Evolutionary conservation across 2,113 vertebrate species (phyloP).

Genomic region (Syngnathus floridae): DNA sequence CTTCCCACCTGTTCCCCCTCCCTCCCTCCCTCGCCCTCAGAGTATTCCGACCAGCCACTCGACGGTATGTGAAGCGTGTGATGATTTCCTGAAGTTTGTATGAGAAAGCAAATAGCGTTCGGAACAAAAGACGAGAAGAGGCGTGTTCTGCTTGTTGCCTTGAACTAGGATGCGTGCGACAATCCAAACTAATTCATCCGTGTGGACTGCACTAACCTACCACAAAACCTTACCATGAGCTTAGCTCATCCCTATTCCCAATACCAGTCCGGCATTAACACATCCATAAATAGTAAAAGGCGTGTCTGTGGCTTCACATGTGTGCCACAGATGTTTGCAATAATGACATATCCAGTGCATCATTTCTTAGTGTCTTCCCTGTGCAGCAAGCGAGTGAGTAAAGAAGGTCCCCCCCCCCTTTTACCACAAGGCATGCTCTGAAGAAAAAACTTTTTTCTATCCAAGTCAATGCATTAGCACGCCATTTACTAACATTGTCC

Average conservation of each 20-base stretch:
- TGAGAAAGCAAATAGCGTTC: slow-evolving; percentile 22
- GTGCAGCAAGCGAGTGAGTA: background rate
- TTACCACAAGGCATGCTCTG: slow-evolving; percentile 43
- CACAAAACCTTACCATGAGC: background rate
- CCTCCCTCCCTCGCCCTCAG: slow-evolving; percentile 29
- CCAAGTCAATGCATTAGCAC: slow-evolving; percentile 33
- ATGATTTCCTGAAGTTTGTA: slow-evolving; percentile 38
- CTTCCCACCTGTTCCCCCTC: slow-evolving; percentile 11
- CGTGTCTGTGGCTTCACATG: background rate
- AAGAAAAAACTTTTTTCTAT: slow-evolving; percentile 4
- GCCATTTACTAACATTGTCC: slow-evolving; percentile 41
- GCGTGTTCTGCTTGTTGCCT: slow-evolving; percentile 40
- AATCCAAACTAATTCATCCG: slow-evolving; percentile 17
- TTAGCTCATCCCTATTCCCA: background rate
- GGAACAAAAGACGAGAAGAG: slow-evolving; percentile 16
- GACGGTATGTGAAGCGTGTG: slow-evolving; percentile 60
- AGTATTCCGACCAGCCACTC: slow-evolving; percentile 60
- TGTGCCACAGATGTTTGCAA: background rate
- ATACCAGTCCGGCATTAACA: background rate
- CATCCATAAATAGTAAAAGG: background rate
- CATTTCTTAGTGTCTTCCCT: background rate
- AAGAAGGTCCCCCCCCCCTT: background rate
- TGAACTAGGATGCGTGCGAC: slow-evolving; percentile 31
- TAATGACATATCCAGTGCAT: slow-evolving; percentile 1
- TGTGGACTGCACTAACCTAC: slow-evolving; percentile 40